Base-by-base conservation (phyloP, 2,888 invertebrate genomes). In the Apodemia zela region DNA sequence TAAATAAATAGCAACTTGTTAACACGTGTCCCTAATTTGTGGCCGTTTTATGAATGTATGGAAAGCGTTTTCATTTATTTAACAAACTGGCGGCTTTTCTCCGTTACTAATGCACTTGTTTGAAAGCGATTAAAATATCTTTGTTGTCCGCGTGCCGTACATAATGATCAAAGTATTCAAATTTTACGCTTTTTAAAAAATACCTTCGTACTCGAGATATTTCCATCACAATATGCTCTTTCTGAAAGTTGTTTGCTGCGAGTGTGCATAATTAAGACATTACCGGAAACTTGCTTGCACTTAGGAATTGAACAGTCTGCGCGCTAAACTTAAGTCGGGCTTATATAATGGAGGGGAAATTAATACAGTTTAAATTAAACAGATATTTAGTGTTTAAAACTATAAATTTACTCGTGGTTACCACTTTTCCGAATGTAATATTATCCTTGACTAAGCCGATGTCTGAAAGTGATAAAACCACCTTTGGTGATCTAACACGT, bases 1-100 rank as follows among this genome's bases (percentile, higher is more conserved):
- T 77, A 75, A 81, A 81, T 86, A 87, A 86, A 87, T 87, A 87
- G 82, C 81, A 72, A 62, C 62, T 67, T 51, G 68, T 67, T 60
- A 58, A 64, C 69, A 68, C 62, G 61, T 63, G 63, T 69, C 62
- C 68, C 78, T 82, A 80, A 85, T 84, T 82, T 75, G 75, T 80
- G 77, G 72, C 70, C 66, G 70, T 38, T 59, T 49, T 57, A 62
- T 65, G 63, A 15, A 42, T 77, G 18, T 58, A 85, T 60, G 80
- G 88, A 89, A 89, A 89, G 88, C 82, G 58, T 89, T 86, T 85
- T 79, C 81, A 75, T 80, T 70, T 72, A 72, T 82, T 76, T 79
- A 84, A 82, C 82, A 81, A 84, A 87, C 85, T 76, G 77, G 33
- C 58, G 58, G 68, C 79, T 82, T 85, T 84, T 82, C 80, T 77